These are phyloP conservation scores for Eudyptes chrysolophus DNA, from an alignment of 2,113 vertebrate species.

Conservation along the genomic window DNA sequence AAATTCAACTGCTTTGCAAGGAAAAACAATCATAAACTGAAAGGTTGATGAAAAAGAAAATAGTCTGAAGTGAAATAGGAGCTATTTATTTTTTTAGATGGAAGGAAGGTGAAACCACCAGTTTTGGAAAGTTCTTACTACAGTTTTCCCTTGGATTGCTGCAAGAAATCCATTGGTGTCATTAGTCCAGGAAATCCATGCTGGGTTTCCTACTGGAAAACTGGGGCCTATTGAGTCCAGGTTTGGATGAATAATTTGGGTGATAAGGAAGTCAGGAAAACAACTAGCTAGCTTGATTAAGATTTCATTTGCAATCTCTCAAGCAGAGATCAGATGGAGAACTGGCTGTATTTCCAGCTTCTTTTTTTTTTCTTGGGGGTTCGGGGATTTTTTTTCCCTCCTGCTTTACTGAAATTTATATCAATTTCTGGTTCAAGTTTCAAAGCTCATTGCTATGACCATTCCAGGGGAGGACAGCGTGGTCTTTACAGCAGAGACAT, in stretches of 20 bases:
- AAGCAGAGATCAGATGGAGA: neutral
- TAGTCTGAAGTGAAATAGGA: neutral
- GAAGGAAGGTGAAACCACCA: neutral
- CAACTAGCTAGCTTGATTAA: neutral
- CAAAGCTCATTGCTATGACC: neutral
- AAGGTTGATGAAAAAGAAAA: neutral
- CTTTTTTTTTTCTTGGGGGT: neutral
- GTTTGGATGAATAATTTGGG: neutral
- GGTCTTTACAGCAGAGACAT: neutral
- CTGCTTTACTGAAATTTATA: neutral
- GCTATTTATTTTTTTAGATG: neutral
- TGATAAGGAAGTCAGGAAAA: neutral
- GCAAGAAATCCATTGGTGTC: neutral
- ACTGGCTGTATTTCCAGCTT: neutral
- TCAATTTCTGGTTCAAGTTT: neutral
- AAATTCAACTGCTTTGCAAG: neutral
- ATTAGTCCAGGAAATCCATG: neutral
- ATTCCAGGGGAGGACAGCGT: neutral
- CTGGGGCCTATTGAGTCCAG: neutral
- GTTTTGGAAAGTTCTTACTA: neutral
- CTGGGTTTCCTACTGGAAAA: neutral
- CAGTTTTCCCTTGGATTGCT: neutral
- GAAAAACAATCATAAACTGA: neutral
- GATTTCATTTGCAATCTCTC: neutral
- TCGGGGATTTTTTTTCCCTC: neutral